A percentile compares a stretch with the other conserved stretches of the same genome.
These are phyloP conservation scores for Prolemur simus DNA, from an alignment of 2,113 vertebrate species.

Conservation along the genomic window DNA sequence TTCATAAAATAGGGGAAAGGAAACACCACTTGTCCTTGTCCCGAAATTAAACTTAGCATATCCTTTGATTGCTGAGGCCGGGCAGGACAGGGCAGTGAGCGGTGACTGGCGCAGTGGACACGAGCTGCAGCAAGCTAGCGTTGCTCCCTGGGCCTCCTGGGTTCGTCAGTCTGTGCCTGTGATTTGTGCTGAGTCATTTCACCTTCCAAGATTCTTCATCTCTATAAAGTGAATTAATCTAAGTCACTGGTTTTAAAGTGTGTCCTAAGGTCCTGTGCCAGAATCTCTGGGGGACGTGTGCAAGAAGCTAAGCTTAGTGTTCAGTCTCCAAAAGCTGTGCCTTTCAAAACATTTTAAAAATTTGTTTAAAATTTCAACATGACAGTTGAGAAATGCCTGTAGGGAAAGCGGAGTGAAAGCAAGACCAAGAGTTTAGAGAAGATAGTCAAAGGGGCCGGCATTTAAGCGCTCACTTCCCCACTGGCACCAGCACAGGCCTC, in stretches of 20 bases:
- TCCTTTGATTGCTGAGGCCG: not conserved
- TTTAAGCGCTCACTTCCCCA: accelerated
- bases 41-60: not conserved
- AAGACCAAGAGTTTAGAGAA: not conserved
- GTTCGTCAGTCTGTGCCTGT: not conserved
- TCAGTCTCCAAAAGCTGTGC: not conserved
- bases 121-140: not conserved
- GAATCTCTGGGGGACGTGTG: not conserved
- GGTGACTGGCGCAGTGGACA: not conserved
- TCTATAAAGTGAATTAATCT: not conserved
- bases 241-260: not conserved
- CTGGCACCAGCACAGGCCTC: not conserved
- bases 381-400: not conserved
- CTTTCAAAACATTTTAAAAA: not conserved
- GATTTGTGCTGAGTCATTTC: conserved; percentile 7
- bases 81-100: not conserved
- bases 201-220: not conserved
- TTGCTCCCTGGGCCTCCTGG: not conserved
- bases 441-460: not conserved
- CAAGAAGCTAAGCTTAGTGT: not conserved
- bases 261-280: not conserved
- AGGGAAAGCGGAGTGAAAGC: not conserved
- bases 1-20: not conserved
- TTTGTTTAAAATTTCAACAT: not conserved
- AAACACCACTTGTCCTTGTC: not conserved